A percentile compares a stretch with the other conserved stretches of the same genome.
Conservation (phyloP, 2,888 invertebrate species). For the Ichneumon xanthorius region DNA sequence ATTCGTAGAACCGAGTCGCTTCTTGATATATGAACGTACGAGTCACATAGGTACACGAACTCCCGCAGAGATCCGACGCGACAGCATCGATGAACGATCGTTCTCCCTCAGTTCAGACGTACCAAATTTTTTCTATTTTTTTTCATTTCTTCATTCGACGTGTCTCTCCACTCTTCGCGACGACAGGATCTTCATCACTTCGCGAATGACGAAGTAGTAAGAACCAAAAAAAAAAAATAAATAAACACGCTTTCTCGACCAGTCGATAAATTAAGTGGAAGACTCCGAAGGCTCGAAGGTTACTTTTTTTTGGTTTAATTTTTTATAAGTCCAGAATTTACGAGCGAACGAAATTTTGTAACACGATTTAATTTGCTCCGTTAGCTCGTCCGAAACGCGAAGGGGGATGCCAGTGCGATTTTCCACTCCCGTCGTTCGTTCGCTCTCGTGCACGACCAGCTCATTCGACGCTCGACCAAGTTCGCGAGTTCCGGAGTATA, state of each 20-base stretch:
- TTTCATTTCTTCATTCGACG: not conserved
- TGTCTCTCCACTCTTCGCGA: not conserved
- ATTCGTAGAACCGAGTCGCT: too few relatives aligned
- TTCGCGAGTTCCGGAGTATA: slow-evolving; percentile 73
- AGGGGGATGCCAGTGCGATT: slow-evolving; percentile 12
- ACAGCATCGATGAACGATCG: slow-evolving; percentile 19
- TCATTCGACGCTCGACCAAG: slow-evolving; percentile 44
- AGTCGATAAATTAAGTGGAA: slow-evolving; percentile 46
- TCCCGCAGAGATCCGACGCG: slow-evolving; percentile 1
- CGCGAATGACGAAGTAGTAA: slow-evolving; percentile 15
- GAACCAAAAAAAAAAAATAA: slow-evolving; percentile 15
- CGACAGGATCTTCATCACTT: slow-evolving; percentile 28
- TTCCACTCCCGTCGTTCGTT: slow-evolving; percentile 11
- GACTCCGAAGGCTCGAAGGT: slow-evolving; percentile 33
- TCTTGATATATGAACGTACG: not conserved
- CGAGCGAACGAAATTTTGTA: slow-evolving; percentile 53
- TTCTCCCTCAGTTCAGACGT: not conserved
- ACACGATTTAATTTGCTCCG: slow-evolving; percentile 40
- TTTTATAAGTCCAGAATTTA: slow-evolving; percentile 52
- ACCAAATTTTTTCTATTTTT: not conserved
- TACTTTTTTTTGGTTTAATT: slow-evolving; percentile 34
- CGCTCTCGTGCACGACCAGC: slow-evolving; percentile 18
- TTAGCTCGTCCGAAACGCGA: slow-evolving; percentile 24
- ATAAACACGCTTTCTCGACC: slow-evolving; percentile 16
- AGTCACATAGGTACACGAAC: not conserved